Base-by-base conservation (phyloP, 2,113 vertebrate species). In the Pteronura brasiliensis region DNA sequence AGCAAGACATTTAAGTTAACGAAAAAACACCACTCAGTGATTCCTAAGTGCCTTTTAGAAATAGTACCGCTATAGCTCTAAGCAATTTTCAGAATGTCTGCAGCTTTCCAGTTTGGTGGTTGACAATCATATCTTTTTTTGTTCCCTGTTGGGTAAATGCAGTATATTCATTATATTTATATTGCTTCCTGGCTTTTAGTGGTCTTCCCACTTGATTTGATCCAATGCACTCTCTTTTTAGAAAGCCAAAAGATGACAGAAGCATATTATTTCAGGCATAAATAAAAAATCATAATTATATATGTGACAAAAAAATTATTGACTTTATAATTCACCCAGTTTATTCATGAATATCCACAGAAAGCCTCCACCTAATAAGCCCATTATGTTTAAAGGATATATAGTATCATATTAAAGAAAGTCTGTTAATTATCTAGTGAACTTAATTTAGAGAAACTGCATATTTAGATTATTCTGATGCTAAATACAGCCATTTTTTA, bases 21-120 rank as follows among this genome's bases (percentile, higher is more conserved):
- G 93, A 47, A 34, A 44, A 97, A 49, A 96, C 90, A 76, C n/a
- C 25, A 88, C 1, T 31, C 12, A 42, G 17, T 63, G 61, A 95
- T 61, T 69, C 8, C 3, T 29, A 80, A 79, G 49, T 77, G 29
- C 3, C 34, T 83, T 86, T 87, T 42, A 92, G 39, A 89, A 84
- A 87, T 13, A 76, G 20, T 29, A 42, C 52, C n/a, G 71, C 34
- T 49, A 72, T 18, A n/a, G 5, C 15, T 63, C 13, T 77, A 93
- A 97, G 25, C 36, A 88, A 55, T 52, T 94, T 90, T 92, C 25
- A 84, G 21, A 93, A 95, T 49, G 18, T 72, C 29, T 88, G 13
- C 4, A 59, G 9, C 10, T 92, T 31, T 80, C 47, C 17, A 77
- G 1, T n/a, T 65, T 59, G 6, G 1, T 67, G 83, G 83, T 17